Conservation (phyloP, 30 jellyfish, hydroid and myxozoan species). For the Chironex yamaguchii region DNA sequence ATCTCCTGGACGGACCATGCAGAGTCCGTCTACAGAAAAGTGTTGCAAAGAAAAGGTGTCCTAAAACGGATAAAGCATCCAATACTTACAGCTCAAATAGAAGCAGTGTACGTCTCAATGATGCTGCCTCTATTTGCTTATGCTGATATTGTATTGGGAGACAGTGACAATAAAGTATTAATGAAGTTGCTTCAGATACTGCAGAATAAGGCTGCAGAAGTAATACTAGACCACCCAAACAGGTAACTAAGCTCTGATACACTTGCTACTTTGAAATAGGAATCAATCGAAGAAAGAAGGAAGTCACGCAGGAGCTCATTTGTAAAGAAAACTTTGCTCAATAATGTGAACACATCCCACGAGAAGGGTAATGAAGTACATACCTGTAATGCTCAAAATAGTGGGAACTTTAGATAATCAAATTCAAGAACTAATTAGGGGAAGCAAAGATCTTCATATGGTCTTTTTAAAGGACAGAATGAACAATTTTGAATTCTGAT, state of each 20-base stretch:
- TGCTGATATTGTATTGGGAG: constrained; percentile 56
- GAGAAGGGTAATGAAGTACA: constrained; percentile 52
- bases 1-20: constrained; percentile 30
- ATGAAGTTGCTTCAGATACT: constrained; percentile 42
- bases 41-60: constrained; percentile 56
- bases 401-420: constrained; percentile 8
- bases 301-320: constrained; percentile 26
- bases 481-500: too few relatives aligned
- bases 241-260: constrained; percentile 39
- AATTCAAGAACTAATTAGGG: constrained; percentile 20
- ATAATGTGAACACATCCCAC: constrained; percentile 19
- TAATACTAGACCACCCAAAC: too few relatives aligned
- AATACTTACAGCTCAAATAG: constrained; percentile 51
- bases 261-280: constrained; percentile 18
- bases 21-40: constrained; percentile 39
- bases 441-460: constrained; percentile 16
- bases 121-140: constrained; percentile 50
- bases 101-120: constrained; percentile 16
- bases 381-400: not conserved
- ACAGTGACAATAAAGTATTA: constrained; percentile 49
- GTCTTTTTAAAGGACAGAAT: not conserved
- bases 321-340: not conserved
- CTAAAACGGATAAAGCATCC: constrained; percentile 50
- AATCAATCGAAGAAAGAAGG: constrained; percentile 18
- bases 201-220: constrained; percentile 55